Base-by-base conservation (phyloP, 2,797 vertebrate species). In the Tangara arthus region DNA sequence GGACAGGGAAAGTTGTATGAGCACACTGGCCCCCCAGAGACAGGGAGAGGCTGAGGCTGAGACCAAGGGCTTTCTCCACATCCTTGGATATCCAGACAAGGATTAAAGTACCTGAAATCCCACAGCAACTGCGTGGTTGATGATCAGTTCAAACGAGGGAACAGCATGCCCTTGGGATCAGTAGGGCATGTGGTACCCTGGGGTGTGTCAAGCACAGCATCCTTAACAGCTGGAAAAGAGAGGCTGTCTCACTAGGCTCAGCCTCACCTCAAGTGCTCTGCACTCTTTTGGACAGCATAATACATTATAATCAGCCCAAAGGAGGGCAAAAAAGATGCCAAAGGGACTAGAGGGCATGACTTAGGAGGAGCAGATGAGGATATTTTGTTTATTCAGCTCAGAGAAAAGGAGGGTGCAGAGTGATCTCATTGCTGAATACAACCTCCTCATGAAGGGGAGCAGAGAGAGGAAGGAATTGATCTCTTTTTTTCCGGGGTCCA, bases 11-110 rank as follows among this genome's bases (percentile, higher is more conserved):
- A 28, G 5, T 4, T 1, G 0, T 35, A 26, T 39, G n/a, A 59
- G 26, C 34, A 26, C 6, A 4, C 18, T 11, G 23, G 4, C 6
- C 3, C 21, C 2, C 26, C 44, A 53, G 57, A 1, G 1, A 10
- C 34, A 35, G 17, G 32, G 9, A 64, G 18, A 47, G 23, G 20
- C 14, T 15, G 26, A 80, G 30, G 22, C 22, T 8, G 1, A 71
- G 12, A 14, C 5, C 53, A 26, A 18, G 19, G 3, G 1, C 6
- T 50, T 34, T 56, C 41, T 73, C 30, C 27, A 9, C 16, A 6
- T 55, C n/a, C 18, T 42, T 18, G 3, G 9, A 24, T 20, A 53
- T n/a, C 12, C 49, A 83, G n/a, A 57, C 20, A 82, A 76, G 16
- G 50, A 55, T 23, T 23, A 30, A 49, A 76, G 49, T n/a, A 5